Base-by-base conservation (phyloP, 53 echinoderm and acorn worm genomes). In the Echinarachnius parma region DNA sequence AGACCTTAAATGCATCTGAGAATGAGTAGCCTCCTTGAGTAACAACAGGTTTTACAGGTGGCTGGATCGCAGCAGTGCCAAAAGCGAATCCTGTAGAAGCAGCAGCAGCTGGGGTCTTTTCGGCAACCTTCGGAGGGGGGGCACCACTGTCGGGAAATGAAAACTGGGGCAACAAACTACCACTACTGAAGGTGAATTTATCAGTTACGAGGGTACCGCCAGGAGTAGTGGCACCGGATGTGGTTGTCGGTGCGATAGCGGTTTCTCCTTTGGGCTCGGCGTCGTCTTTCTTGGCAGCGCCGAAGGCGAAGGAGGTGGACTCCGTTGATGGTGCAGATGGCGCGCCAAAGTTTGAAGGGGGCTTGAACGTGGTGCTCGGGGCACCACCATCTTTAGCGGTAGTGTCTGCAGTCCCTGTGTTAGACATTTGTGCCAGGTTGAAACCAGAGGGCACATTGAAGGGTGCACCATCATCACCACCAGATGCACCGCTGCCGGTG, bases 121-220 rank as follows among this genome's bases (percentile, higher is more conserved):
- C n/a, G n/a, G n/a, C n/a, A n/a, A n/a, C n/a, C n/a, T n/a, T n/a
- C n/a, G n/a, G n/a, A n/a, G n/a, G n/a, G 1, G 36, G 27, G n/a
- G 59, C 59, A 11, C 47, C 77, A 15, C 60, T 64, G 39, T 48
- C 42, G 45, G 79, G 79, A 59, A 79, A 60, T 11, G 75, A 75
- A 60, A 84, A 88, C 61, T 80, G 80, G 21, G 59, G 84, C 64
- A 88, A n/a, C n/a, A n/a, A n/a, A n/a, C n/a, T 76, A 21, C 61
- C 76, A 28, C 48, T 35, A 58, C 80, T 80, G 61, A 88, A 88
- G 60, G 60, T 64, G 46, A 88, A 88, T 46, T 81, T 52, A 37
- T 72, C 74, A 5, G 74, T 72, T 28, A 56, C 39, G 37, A 18
- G 1, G 20, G 66, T 62, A 49, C 72, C 75, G 2, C 68, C 42